These are phyloP conservation scores for Alcedo atthis DNA, from an alignment of 2,797 vertebrate species.

Conservation along the genomic window DNA sequence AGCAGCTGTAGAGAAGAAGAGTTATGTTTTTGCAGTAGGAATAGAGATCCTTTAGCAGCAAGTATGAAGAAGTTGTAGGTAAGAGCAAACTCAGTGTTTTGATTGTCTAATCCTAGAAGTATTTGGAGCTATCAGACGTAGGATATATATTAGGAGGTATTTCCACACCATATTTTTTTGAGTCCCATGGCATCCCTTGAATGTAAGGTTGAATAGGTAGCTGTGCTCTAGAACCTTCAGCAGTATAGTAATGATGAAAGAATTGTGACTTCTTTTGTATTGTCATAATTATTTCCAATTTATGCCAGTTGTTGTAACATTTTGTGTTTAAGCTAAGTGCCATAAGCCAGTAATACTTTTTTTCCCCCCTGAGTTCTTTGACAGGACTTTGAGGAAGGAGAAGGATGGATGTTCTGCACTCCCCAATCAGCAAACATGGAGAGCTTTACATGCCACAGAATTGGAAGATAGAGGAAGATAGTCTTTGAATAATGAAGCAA, in stretches of 20 bases:
- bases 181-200: not conserved
- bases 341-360: not conserved
- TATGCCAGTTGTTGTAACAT: not conserved
- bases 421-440: fast-evolving
- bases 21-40: not conserved
- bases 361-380: not conserved
- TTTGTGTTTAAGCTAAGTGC: not conserved
- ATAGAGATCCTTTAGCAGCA: not conserved
- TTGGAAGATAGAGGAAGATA: not conserved
- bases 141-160: not conserved
- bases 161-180: not conserved
- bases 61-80: not conserved
- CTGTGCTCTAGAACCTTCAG: not conserved
- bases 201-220: not conserved
- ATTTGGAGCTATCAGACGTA: not conserved
- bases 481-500: not conserved
- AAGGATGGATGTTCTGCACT: not conserved
- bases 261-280: not conserved
- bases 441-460: not conserved
- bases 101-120: not conserved
- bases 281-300: not conserved
- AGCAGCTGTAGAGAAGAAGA: not conserved
- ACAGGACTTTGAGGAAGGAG: not conserved
- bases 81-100: not conserved
- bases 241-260: not conserved